Evolutionary conservation across 2,888 invertebrate genomes (phyloP).

Genomic region (Branchellion lobata): DNA sequence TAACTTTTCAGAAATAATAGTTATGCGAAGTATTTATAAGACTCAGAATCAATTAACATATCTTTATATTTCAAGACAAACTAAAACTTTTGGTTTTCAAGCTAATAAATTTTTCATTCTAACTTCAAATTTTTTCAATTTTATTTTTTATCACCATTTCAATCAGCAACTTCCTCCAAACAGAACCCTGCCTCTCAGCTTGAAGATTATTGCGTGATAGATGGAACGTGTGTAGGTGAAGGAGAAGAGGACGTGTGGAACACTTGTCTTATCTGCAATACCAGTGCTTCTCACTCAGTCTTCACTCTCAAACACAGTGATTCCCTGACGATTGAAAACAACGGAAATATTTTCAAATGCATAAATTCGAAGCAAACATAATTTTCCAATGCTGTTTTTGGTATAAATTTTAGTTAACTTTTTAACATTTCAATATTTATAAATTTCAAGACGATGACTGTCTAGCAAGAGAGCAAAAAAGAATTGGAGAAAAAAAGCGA

Average conservation of each 20-base stretch:
- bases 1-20: too few relatives aligned
- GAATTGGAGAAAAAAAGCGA: neutral
- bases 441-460: neutral
- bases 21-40: too few relatives aligned
- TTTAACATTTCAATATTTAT: slow-evolving; percentile 5
- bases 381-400: too few relatives aligned
- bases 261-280: slow-evolving; percentile 24
- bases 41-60: too few relatives aligned
- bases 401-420: neutral
- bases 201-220: slow-evolving; percentile 25
- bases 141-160: too few relatives aligned
- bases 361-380: too few relatives aligned
- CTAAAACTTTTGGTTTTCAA: too few relatives aligned
- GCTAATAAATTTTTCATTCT: too few relatives aligned
- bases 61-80: too few relatives aligned
- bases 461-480: neutral
- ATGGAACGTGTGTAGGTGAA: slow-evolving; percentile 1
- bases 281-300: neutral
- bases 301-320: slow-evolving; percentile 26
- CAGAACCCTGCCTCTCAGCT: neutral
- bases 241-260: neutral
- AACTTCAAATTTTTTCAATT: too few relatives aligned
- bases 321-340: neutral
- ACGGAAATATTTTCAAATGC: neutral
- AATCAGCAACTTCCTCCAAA: too few relatives aligned